phyloP scores from a whole-genome alignment of 1,140 invertebrate species.

The Dinoponera quadriceps region DNA sequence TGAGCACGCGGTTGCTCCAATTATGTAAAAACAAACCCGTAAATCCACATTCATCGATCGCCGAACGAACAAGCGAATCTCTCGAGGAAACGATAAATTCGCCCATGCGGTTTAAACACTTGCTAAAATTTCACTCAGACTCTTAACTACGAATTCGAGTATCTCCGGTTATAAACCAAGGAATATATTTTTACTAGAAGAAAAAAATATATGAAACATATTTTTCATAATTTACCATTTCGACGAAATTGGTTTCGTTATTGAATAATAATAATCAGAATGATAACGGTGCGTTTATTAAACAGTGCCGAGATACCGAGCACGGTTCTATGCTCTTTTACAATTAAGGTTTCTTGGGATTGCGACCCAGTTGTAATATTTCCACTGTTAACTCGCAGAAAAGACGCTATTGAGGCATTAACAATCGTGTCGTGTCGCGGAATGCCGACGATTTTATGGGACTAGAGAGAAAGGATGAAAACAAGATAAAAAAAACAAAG shows the following conservation, averaged over 20 bases:
- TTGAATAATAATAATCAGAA: too few relatives aligned
- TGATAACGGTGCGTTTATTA: too few relatives aligned
- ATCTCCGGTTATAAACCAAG: background rate
- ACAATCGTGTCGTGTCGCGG: slow-evolving; percentile 4
- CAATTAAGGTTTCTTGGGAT: background rate
- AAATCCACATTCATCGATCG: slow-evolving; percentile 17
- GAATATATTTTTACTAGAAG: background rate
- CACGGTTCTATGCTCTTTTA: background rate
- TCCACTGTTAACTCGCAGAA: background rate
- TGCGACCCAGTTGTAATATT: background rate
- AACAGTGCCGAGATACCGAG: background rate
- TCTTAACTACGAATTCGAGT: slow-evolving; percentile 3
- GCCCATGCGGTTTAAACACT: background rate
- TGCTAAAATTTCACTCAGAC: background rate
- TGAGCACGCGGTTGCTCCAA: slow-evolving; percentile 38
- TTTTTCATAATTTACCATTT: too few relatives aligned
- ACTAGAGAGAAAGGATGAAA: background rate
- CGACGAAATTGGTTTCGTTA: too few relatives aligned
- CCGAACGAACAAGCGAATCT: background rate
- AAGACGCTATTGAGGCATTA: background rate
- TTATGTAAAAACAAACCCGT: slow-evolving; percentile 45
- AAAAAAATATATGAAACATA: too few relatives aligned
- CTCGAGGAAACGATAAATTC: slow-evolving; percentile 35
- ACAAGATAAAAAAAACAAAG: background rate
- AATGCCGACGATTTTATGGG: background rate